These are phyloP conservation scores for Carpatolechia fugitivella DNA, from an alignment of 2,888 invertebrate genomes.

Conservation along the genomic window DNA sequence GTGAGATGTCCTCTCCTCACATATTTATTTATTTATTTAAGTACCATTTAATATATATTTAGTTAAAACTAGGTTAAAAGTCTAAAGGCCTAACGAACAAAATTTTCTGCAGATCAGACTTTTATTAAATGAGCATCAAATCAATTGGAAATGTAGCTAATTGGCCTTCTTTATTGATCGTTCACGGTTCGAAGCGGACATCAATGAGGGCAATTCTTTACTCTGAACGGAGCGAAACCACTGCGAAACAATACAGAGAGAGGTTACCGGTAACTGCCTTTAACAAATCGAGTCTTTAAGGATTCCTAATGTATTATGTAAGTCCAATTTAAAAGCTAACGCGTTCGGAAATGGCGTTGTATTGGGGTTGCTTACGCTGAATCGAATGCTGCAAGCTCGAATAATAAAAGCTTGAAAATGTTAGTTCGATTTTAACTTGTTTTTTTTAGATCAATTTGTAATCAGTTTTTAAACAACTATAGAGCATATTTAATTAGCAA, in stretches of 20 bases:
- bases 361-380: no score
- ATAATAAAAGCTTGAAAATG: no score
- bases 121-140: neutral
- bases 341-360: slow-evolving; percentile 50
- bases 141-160: slow-evolving; percentile 10
- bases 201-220: slow-evolving; percentile 13
- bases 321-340: slow-evolving; percentile 68
- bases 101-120: neutral
- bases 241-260: slow-evolving; percentile 20
- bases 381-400: no score
- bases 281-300: slow-evolving; percentile 52
- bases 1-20: no score
- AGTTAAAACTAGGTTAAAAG: neutral
- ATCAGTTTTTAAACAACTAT: no score
- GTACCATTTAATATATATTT: no score
- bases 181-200: slow-evolving; percentile 6
- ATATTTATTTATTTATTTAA: no score
- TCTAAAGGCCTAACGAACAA: neutral
- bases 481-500: no score
- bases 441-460: no score
- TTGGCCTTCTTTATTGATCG: slow-evolving; percentile 9
- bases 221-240: slow-evolving; percentile 11
- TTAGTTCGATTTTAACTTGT: no score
- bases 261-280: slow-evolving; percentile 24
- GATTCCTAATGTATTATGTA: slow-evolving; percentile 63